A percentile compares a stretch with the other conserved stretches of the same genome.
Evolutionary conservation across 2,888 invertebrate species (phyloP).

Genomic region (Smittia sp.): DNA sequence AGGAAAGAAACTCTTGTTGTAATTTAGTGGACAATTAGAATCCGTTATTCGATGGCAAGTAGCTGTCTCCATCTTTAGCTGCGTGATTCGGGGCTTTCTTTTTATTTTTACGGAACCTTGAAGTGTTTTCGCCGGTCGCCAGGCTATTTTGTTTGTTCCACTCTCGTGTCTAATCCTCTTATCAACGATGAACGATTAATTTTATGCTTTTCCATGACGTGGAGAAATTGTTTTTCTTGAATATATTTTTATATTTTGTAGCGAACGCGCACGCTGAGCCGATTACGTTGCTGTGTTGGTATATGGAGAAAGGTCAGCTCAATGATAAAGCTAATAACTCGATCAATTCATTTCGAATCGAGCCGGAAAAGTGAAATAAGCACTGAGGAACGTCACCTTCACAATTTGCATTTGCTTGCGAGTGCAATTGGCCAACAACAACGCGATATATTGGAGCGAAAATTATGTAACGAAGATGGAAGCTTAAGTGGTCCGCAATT

Average conservation of each 20-base stretch:
- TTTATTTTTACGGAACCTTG: too few species aligned
- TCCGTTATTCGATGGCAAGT: too few species aligned
- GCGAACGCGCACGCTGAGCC: neutral
- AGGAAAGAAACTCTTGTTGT: slow-evolving; percentile 41
- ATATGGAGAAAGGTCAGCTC: slow-evolving; percentile 13
- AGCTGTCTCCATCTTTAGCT: too few species aligned
- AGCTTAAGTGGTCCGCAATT: neutral
- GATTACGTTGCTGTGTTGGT: neutral
- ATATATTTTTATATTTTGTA: neutral
- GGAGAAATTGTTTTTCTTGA: too few species aligned
- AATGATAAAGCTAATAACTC: neutral
- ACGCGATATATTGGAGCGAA: neutral
- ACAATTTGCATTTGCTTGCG: neutral
- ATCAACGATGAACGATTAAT: neutral
- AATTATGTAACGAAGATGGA: neutral
- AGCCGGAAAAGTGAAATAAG: neutral
- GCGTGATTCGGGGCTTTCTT: too few species aligned
- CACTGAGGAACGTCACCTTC: neutral
- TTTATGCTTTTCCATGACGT: neutral
- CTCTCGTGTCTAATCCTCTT: neutral
- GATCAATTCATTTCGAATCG: neutral
- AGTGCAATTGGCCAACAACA: neutral
- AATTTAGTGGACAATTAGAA: too few species aligned
- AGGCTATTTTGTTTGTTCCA: neutral
- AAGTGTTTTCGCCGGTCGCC: neutral